These are phyloP conservation scores for human DNA, from an alignment of 2,113 vertebrate genomes.

Conservation along the genomic window DNA sequence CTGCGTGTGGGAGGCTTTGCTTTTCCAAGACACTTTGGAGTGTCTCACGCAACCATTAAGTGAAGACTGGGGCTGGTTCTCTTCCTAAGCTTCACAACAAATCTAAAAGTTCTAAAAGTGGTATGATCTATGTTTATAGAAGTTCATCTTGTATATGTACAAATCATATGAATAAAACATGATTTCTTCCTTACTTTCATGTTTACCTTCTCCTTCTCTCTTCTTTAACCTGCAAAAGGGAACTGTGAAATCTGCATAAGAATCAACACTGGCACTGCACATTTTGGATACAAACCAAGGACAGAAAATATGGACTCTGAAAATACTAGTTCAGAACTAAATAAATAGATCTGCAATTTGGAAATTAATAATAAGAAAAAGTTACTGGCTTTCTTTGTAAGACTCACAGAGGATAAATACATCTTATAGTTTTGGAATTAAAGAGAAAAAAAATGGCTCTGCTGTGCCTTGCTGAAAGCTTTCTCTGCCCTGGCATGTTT, in stretches of 20 bases:
- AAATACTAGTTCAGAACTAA: background rate
- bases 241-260: background rate
- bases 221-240: background rate
- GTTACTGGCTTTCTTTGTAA: background rate
- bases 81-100: background rate
- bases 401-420: background rate
- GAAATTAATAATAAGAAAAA: background rate
- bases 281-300: conserved; percentile 10
- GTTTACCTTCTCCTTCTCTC: background rate
- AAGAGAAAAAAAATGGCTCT: background rate
- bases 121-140: background rate
- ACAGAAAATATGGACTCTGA: background rate
- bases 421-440: background rate
- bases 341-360: background rate
- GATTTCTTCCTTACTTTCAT: background rate
- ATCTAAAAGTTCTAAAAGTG: background rate
- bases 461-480: background rate
- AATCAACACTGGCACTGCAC: background rate
- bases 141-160: background rate
- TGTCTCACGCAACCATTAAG: background rate
- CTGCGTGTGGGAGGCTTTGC: background rate
- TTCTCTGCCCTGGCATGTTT: background rate
- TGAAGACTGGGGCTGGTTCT: background rate
- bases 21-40: background rate
- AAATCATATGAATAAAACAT: background rate